phyloP scores from a whole-genome alignment of 2,888 invertebrate genomes.

The Morpho deidamia region DNA sequence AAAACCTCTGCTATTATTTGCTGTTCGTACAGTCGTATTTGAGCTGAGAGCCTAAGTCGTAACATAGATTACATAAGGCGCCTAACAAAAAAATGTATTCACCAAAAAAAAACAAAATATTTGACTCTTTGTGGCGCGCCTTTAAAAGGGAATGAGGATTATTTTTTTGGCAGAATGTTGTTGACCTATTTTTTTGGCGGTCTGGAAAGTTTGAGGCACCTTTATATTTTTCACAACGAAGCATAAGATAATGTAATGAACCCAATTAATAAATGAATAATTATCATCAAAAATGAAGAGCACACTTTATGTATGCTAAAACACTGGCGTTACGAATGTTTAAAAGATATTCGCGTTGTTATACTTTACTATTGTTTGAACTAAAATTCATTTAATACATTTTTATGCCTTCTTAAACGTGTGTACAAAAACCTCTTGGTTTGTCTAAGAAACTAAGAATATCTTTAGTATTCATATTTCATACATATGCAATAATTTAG shows the following conservation, averaged over 20 bases:
- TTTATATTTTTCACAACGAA: not conserved
- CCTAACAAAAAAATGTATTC: not conserved
- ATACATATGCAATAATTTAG: not conserved
- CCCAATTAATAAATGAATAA: not conserved
- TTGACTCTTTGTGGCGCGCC: conserved; percentile 8
- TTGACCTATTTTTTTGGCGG: conserved; percentile 18
- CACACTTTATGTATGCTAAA: not conserved
- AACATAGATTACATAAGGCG: not conserved
- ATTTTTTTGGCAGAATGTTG: conserved; percentile 6
- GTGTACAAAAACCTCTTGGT: not conserved
- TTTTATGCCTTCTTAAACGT: not conserved
- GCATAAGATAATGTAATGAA: no score
- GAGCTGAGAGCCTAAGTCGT: no score
- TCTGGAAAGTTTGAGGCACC: conserved; percentile 7
- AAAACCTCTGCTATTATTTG: no score
- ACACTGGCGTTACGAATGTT: not conserved
- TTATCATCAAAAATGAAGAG: not conserved
- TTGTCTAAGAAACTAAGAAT: conserved; percentile 1
- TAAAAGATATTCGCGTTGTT: not conserved
- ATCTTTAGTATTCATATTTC: not conserved
- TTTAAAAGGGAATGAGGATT: conserved; percentile 9
- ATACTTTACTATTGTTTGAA: not conserved
- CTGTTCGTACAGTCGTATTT: no score
- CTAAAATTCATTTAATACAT: not conserved
- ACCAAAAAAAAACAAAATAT: conserved; percentile 16